A percentile compares a stretch with the other conserved stretches of the same genome.
Conservation (phyloP, 2,113 vertebrate species). For the Odocoileus hemionus region DNA sequence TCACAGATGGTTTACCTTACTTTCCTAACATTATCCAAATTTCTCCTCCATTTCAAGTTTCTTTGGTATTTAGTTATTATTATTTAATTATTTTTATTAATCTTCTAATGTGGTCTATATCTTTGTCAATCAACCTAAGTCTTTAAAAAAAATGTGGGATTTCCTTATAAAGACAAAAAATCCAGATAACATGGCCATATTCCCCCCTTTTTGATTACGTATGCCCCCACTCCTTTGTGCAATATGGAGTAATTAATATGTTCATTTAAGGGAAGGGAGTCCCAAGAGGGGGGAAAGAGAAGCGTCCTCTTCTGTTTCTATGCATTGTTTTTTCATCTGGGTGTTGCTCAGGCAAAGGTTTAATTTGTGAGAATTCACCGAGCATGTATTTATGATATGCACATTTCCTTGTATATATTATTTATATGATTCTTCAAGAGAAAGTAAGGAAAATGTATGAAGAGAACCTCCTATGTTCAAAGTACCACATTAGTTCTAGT, state of each 20-base stretch:
- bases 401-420: background rate
- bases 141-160: background rate
- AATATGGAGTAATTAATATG: background rate
- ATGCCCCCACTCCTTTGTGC: background rate
- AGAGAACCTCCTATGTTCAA: background rate
- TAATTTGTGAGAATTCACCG: background rate
- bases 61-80: background rate
- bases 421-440: background rate
- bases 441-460: background rate
- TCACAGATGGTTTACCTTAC: background rate
- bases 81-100: background rate
- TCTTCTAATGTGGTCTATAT: background rate
- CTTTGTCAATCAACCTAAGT: background rate
- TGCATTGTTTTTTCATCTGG: background rate
- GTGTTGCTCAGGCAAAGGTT: background rate
- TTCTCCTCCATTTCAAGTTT: background rate
- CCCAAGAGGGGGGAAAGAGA: background rate
- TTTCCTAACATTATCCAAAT: background rate
- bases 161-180: background rate
- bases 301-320: background rate
- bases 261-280: background rate
- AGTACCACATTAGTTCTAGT: background rate
- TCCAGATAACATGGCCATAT: background rate
- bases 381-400: background rate
- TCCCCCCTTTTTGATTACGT: background rate